Percentiles rank a stretch among this genome's conserved stretches.
Conservation (phyloP, 1,140 invertebrate species). For the Philotrypesis tridentata region DNA sequence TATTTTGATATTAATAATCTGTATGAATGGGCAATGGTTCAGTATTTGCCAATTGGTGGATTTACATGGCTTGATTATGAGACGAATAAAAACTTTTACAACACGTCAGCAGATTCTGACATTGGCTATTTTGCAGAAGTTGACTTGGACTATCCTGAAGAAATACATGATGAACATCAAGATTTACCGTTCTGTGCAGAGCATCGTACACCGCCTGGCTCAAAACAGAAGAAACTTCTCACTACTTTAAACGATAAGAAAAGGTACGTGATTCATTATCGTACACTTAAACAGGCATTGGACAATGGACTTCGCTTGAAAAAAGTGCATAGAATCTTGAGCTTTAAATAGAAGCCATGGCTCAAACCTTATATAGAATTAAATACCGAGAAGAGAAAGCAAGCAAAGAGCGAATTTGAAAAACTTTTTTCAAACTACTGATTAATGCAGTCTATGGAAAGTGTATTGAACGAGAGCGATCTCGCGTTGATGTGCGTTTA, state of each 20-base stretch:
- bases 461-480: conserved; percentile 68
- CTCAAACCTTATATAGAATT: conserved; percentile 66
- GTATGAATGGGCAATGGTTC: too few species aligned
- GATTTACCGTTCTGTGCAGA: conserved; percentile 60
- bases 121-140: conserved; percentile 21
- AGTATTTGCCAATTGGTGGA: too few species aligned
- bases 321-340: conserved; percentile 63
- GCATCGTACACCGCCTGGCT: conserved; percentile 39
- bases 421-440: conserved; percentile 61
- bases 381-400: conserved; percentile 61
- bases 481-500: conserved; percentile 61
- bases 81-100: too few species aligned
- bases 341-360: conserved; percentile 65
- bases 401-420: conserved; percentile 59
- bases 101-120: too few species aligned
- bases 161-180: conserved; percentile 48
- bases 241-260: conserved; percentile 54
- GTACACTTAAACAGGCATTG: conserved; percentile 61
- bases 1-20: too few species aligned
- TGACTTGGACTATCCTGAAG: conserved; percentile 44
- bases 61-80: too few species aligned
- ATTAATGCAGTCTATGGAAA: conserved; percentile 59
- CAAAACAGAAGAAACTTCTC: conserved; percentile 51
- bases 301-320: conserved; percentile 60
- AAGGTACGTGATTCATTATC: conserved; percentile 66